Base-by-base conservation (phyloP, 2,797 vertebrate species). In the Cheirogaleus major region DNA sequence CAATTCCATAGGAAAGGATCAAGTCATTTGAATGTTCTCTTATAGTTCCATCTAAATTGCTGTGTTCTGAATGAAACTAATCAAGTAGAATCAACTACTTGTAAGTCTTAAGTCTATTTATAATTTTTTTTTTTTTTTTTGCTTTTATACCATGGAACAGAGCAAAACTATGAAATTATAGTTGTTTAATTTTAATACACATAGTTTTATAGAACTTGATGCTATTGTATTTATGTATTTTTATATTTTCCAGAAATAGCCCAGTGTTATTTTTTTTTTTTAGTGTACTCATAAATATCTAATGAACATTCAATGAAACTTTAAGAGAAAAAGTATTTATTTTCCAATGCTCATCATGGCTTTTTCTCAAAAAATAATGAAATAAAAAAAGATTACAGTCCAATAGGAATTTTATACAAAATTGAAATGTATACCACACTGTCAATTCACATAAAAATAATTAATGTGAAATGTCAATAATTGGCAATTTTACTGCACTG, bases 241-340 rank as follows among this genome's bases (percentile, higher is more conserved):
- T 93, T 93, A 35, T 41, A 94, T 97, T 98, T 98, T 81, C 87
- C 97, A 97, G 96, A 98, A 98, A 97, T 95, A 84, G 92, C 69
- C 85, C 48, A 57, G 2, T 95, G 1, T 1, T 91, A 17, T 83
- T 98, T 94, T 95, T 93, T 83, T 98, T 94, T 95, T 93, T 94
- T 94, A 82, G 75, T 89, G 22, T 95, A 48, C 35, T 41, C 0
- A 1, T 95, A 97, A 97, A 95, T 96, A 92, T 50, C 67, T 95
- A 95, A 95, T 88, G 48, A 96, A 97, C 92, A 85, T 11, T 50
- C 12, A 10, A 67, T 72, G 81, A 90, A 84, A 0, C 45, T 41
- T 87, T 78, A 65, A 96, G 79, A 96, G 55, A 90, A 97, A 96
- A 95, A 35, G 45, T 84, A 65, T 85, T 95, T 27, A 43, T 25